These are phyloP conservation scores for Trididemnum miniatum DNA, from an alignment of 23 tunicate species.

Conservation along the genomic window DNA sequence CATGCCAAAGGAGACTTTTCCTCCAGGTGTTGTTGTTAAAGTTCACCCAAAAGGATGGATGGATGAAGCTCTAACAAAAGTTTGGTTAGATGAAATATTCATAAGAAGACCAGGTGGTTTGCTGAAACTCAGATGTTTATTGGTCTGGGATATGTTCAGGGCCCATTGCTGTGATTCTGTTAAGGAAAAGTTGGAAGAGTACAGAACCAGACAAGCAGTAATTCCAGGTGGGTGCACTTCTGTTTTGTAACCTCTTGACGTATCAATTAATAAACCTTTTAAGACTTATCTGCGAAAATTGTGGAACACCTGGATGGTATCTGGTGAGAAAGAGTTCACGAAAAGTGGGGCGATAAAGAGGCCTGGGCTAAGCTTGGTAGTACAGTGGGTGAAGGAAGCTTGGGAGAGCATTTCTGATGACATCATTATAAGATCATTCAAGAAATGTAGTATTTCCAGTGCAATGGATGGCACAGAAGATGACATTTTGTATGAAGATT, in stretches of 20 bases:
- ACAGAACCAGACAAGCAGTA: constrained; percentile 13
- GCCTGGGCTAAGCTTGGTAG: constrained; percentile 1
- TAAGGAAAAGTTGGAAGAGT: constrained; percentile 11
- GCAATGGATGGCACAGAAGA: neutral
- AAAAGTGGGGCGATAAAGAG: neutral
- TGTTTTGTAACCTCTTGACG: constrained; percentile 12
- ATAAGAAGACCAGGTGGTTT: constrained; percentile 20
- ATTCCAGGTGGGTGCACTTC: constrained; percentile 37
- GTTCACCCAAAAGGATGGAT: constrained; percentile 44
- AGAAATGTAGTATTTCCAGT: neutral
- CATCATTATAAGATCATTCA: no score
- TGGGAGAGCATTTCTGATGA: neutral
- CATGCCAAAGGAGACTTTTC: constrained; percentile 34
- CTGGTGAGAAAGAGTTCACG: constrained; percentile 16
- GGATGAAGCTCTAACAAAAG: neutral
- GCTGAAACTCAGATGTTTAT: neutral
- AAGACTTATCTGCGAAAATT: neutral
- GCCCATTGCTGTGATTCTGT: constrained; percentile 16
- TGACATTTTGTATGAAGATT: neutral
- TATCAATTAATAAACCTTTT: constrained; percentile 1
- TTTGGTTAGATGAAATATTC: constrained; percentile 24
- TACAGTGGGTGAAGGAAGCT: neutral
- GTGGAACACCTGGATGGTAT: constrained; percentile 10
- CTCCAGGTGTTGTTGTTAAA: constrained; percentile 31
- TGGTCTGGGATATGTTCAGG: constrained; percentile 36